These are phyloP conservation scores for Drosophila nr. perissopoda DNA, from an alignment of 2,888 invertebrate species.

Conservation along the genomic window DNA sequence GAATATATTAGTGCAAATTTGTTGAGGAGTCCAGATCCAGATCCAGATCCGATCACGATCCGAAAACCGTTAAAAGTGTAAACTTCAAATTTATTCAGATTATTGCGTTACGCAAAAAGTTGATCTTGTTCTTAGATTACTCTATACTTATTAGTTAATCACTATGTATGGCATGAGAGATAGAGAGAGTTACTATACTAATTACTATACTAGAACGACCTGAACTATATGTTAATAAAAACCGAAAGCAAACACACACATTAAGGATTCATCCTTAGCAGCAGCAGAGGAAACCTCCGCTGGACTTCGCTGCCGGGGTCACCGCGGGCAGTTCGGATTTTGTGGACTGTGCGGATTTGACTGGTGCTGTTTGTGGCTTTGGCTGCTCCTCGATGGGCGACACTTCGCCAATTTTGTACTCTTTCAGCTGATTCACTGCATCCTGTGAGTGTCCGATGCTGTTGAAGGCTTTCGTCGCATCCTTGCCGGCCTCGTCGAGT, in stretches of 20 bases:
- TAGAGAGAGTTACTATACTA: conserved; percentile 25
- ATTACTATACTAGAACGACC: conserved; percentile 51
- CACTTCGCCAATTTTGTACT: conserved; percentile 89
- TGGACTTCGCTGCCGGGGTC: conserved; percentile 28
- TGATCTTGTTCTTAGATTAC: conserved; percentile 42
- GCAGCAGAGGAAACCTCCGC: conserved; percentile 47
- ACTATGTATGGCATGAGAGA: conserved; percentile 13
- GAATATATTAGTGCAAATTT: conserved; percentile 50
- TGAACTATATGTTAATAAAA: conserved; percentile 54
- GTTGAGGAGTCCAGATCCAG: not conserved
- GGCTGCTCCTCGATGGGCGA: conserved; percentile 65
- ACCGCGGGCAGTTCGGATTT: not conserved
- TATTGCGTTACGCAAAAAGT: conserved; percentile 54
- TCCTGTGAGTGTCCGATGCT: conserved; percentile 89
- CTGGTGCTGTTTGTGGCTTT: not conserved
- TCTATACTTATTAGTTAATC: conserved; percentile 42
- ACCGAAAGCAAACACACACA: conserved; percentile 2
- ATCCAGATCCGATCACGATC: not conserved
- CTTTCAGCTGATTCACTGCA: conserved; percentile 87
- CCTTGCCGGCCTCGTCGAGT: conserved; percentile 88
- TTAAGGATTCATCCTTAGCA: conserved; percentile 9
- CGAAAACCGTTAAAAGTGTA: not conserved
- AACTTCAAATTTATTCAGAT: conserved; percentile 34
- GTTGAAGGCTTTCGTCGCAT: conserved; percentile 88
- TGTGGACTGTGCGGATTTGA: not conserved